phyloP scores from a whole-genome alignment of 30 jellyfish, hydroid and myxozoan genomes.

The Clytia hemisphaerica region DNA sequence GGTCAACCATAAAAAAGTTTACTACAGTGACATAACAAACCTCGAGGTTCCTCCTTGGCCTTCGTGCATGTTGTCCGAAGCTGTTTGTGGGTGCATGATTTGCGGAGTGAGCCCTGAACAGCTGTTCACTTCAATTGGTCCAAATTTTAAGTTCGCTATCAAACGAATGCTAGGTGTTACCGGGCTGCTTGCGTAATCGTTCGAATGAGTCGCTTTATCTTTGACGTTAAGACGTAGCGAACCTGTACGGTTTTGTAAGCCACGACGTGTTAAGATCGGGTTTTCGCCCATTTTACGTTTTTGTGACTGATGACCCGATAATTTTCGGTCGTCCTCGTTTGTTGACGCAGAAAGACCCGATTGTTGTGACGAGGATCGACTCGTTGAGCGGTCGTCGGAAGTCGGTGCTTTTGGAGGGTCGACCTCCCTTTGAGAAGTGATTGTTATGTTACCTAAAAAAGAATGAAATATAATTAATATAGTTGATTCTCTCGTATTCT shows the following conservation, averaged over 20 bases:
- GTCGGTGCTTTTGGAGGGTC: background rate
- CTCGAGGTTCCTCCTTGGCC: background rate
- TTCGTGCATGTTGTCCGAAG: background rate
- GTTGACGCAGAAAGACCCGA: no score
- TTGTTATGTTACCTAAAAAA: slow-evolving; percentile 13
- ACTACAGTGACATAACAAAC: no score
- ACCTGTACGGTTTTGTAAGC: slow-evolving; percentile 11
- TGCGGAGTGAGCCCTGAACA: slow-evolving; percentile 31
- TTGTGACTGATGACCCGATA: no score
- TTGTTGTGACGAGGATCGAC: no score
- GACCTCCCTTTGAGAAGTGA: slow-evolving; percentile 10
- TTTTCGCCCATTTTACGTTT: no score
- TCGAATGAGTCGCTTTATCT: background rate
- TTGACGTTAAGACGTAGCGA: slow-evolving; percentile 17
- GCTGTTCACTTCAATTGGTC: slow-evolving; percentile 15
- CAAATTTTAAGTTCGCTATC: slow-evolving; percentile 15
- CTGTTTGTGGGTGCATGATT: slow-evolving; percentile 3
- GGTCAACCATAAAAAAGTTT: no score
- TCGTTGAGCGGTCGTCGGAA: no score
- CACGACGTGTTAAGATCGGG: slow-evolving; percentile 27
- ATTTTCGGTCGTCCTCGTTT: background rate
- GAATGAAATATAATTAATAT: no score
- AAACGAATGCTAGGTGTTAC: slow-evolving; percentile 19
- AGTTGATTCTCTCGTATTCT: no score
- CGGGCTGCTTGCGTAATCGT: slow-evolving; percentile 12